Conservation (phyloP, 2,113 vertebrate species). For the Gasterosteus nipponicus region DNA sequence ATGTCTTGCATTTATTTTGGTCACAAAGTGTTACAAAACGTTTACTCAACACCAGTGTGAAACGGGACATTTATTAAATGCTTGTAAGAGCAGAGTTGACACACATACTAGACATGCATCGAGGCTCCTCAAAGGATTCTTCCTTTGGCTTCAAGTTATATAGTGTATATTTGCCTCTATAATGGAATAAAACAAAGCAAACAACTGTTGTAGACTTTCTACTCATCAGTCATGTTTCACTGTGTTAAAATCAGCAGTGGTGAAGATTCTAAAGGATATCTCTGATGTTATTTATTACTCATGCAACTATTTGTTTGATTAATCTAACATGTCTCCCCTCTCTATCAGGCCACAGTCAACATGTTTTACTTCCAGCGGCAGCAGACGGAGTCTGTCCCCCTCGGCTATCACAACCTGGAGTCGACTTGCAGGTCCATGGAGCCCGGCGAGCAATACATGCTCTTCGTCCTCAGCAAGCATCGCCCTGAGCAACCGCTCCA, state of each 20-base stretch:
- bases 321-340: not conserved
- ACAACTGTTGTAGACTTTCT: not conserved
- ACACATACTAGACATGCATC: too few species aligned
- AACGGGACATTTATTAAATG: too few species aligned
- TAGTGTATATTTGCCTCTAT: not conserved
- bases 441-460: constrained; percentile 86
- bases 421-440: constrained; percentile 84
- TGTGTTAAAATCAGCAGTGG: not conserved
- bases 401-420: constrained; percentile 82
- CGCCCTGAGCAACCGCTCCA: constrained; percentile 67
- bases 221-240: not conserved
- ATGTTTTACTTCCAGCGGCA: constrained; percentile 86
- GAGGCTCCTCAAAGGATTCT: too few species aligned
- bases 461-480: constrained; percentile 79
- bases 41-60: too few species aligned
- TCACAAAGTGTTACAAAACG: not conserved
- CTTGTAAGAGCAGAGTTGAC: too few species aligned
- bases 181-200: not conserved
- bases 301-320: not conserved
- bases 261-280: not conserved
- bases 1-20: not conserved
- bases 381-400: constrained; percentile 84
- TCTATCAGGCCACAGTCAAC: constrained; percentile 87
- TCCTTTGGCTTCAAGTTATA: too few species aligned
- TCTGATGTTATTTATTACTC: not conserved